phyloP scores from a whole-genome alignment of 2,797 vertebrate genomes.

The Hafferia zeledoni region DNA sequence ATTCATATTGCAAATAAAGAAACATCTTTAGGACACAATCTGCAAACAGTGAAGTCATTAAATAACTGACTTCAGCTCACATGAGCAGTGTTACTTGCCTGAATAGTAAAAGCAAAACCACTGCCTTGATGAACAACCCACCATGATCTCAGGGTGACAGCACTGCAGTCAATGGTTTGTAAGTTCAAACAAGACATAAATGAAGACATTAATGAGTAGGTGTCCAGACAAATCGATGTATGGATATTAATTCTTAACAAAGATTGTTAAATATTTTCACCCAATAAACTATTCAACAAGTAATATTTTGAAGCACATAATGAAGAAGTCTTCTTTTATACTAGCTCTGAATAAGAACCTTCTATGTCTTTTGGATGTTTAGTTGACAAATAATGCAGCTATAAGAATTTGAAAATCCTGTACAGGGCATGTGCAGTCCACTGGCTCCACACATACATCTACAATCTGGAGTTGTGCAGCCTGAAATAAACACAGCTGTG shows the following conservation, averaged over 20 bases:
- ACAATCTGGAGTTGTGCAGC: conserved; percentile 68
- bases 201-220: background rate
- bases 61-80: background rate
- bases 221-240: background rate
- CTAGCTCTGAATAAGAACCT: conserved; percentile 15
- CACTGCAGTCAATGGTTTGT: background rate
- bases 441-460: conserved; percentile 65
- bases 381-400: conserved; percentile 40
- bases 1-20: conserved; percentile 42
- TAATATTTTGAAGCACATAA: background rate
- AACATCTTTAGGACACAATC: background rate
- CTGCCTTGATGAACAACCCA: background rate
- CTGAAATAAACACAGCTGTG: conserved; percentile 81
- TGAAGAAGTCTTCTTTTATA: background rate
- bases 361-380: background rate
- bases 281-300: background rate
- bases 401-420: conserved; percentile 53
- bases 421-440: conserved; percentile 63
- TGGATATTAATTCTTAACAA: background rate
- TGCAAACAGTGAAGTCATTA: background rate
- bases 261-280: background rate
- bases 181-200: background rate
- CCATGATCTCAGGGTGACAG: background rate
- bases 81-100: background rate
- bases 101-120: conserved; percentile 12